A percentile compares a stretch with the other conserved stretches of the same genome.
Conservation (phyloP, 2,888 invertebrate genomes). For the Cynaeus angustus region DNA sequence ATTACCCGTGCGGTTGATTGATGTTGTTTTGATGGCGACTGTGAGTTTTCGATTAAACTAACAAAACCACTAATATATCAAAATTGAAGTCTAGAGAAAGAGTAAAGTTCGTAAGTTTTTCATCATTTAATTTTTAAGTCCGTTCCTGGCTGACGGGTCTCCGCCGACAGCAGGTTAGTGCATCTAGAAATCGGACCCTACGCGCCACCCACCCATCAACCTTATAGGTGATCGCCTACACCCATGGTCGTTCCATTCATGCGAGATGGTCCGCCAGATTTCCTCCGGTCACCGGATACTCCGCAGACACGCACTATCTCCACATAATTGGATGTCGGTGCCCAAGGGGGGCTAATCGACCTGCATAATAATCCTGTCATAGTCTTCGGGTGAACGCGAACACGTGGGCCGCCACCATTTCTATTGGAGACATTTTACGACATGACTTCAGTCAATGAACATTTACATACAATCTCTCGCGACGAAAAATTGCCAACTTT, state of each 20-base stretch:
- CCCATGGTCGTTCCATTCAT: conserved; percentile 48
- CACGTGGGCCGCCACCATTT: conserved; percentile 37
- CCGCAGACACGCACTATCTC: conserved; percentile 47
- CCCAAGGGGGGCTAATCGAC: conserved; percentile 45
- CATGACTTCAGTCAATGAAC: conserved; percentile 38
- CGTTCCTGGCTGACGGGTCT: conserved; percentile 33
- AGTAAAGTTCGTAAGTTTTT: too few species aligned
- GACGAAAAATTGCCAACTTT: not conserved
- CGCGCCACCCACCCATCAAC: conserved; percentile 51
- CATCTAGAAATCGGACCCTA: conserved; percentile 52
- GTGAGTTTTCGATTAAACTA: too few species aligned
- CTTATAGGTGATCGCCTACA: conserved; percentile 52
- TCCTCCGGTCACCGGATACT: conserved; percentile 52
- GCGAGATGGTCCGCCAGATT: conserved; percentile 44
- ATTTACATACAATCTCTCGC: conserved; percentile 48
- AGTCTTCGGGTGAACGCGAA: not conserved
- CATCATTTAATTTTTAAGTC: not conserved
- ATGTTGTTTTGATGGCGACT: too few species aligned
- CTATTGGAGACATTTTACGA: conserved; percentile 44
- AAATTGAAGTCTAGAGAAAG: too few species aligned
- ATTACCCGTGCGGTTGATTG: too few species aligned
- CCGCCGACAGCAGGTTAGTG: conserved; percentile 51
- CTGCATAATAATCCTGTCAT: conserved; percentile 38
- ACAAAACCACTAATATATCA: too few species aligned
- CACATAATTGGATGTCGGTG: conserved; percentile 46